phyloP scores from a whole-genome alignment of 2,113 vertebrate genomes.

The Sturnus vulgaris region DNA sequence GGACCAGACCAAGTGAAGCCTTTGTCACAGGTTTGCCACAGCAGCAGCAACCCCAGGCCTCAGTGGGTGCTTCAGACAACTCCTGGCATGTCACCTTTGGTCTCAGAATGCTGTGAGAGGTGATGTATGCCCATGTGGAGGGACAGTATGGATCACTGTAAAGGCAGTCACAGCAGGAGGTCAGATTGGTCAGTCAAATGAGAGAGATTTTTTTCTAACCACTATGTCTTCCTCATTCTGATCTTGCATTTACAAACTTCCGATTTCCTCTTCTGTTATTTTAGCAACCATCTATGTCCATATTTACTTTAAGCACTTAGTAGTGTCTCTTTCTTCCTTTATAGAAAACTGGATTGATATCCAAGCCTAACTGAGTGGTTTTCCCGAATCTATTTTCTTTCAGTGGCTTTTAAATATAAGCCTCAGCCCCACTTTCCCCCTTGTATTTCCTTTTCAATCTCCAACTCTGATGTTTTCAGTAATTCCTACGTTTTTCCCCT shows the following conservation, averaged over 20 bases:
- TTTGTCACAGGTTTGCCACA: neutral
- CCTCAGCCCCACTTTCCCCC: neutral
- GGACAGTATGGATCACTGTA: too few relatives aligned
- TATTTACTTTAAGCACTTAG: neutral
- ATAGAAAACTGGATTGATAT: neutral
- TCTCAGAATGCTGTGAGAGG: neutral
- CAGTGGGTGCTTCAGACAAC: neutral
- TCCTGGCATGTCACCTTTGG: neutral
- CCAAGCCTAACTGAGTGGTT: neutral
- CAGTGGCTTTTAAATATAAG: neutral
- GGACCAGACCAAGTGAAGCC: neutral
- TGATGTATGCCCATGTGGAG: neutral
- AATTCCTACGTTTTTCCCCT: neutral
- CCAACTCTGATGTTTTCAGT: neutral
- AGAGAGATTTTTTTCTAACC: neutral
- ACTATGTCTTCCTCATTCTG: neutral
- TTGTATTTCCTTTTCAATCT: neutral
- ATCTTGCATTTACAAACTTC: neutral
- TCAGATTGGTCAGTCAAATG: neutral
- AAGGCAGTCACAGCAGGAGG: neutral
- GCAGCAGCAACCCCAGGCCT: neutral
- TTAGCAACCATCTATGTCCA: neutral
- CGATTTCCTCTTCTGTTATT: neutral
- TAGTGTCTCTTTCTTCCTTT: neutral
- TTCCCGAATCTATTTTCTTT: neutral